phyloP scores from a whole-genome alignment of 2,888 invertebrate species.

The Metallyticus violacea region DNA sequence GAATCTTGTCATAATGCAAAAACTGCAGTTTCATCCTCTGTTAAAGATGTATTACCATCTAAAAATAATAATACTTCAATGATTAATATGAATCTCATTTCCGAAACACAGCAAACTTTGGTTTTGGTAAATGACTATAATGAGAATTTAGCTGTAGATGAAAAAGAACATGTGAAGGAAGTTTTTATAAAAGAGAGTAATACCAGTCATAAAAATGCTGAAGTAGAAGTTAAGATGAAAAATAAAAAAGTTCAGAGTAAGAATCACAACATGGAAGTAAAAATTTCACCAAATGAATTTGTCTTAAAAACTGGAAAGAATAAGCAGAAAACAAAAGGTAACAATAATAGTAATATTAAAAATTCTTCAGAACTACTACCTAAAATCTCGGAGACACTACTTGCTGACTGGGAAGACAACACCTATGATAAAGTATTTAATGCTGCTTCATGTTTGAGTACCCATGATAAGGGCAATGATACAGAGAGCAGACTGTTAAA shows the following conservation, averaged over 20 bases:
- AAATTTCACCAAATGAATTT: too few species aligned
- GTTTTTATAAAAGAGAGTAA: too few species aligned
- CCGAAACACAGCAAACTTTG: background rate
- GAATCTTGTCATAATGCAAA: background rate
- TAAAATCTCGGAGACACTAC: background rate
- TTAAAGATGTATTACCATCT: background rate
- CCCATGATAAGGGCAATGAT: background rate
- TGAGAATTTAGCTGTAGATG: background rate
- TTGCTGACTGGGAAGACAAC: background rate
- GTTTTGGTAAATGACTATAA: background rate
- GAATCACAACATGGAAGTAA: too few species aligned
- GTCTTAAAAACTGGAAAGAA: too few species aligned
- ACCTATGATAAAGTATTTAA: background rate
- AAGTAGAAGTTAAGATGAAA: too few species aligned
- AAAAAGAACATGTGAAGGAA: background rate
- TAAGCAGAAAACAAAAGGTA: too few species aligned
- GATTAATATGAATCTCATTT: background rate
- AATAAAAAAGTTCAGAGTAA: too few species aligned
- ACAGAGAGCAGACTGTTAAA: background rate
- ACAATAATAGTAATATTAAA: background rate
- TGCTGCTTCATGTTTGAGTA: background rate
- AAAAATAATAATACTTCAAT: background rate
- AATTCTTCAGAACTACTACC: background rate
- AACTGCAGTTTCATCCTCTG: background rate
- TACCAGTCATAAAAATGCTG: too few species aligned